These are phyloP conservation scores for Paradisaea rubra DNA, from an alignment of 2,113 vertebrate species.

Conservation along the genomic window DNA sequence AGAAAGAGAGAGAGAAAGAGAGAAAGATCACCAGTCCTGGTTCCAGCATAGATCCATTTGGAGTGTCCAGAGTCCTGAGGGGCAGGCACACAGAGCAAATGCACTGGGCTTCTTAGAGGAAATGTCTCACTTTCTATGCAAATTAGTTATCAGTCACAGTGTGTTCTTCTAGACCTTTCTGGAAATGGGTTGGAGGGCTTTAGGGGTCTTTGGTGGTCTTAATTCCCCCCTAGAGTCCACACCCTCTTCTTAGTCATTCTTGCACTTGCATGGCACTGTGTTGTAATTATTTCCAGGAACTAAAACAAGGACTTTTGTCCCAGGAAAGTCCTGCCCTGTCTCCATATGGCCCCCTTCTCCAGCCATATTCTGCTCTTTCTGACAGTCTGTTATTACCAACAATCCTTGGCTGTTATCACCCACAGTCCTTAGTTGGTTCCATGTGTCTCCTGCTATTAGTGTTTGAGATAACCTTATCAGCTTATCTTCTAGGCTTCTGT, in stretches of 20 bases:
- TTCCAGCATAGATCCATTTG: not conserved
- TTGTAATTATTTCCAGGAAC: not conserved
- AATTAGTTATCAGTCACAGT: not conserved
- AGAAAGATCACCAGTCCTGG: too few species aligned
- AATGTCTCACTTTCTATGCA: not conserved
- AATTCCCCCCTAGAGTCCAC: not conserved
- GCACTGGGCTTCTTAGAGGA: not conserved
- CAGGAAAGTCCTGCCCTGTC: not conserved
- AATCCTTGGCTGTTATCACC: not conserved
- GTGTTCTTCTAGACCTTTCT: not conserved
- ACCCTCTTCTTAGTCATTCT: not conserved
- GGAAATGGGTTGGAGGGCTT: not conserved
- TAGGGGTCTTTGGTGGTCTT: not conserved
- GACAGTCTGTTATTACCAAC: not conserved
- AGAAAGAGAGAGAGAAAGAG: not conserved
- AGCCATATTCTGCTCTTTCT: not conserved
- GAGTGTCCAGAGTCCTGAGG: too few species aligned
- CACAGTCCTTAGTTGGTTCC: not conserved
- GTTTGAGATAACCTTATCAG: not conserved
- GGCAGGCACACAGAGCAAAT: accelerated
- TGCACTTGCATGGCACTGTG: accelerated
- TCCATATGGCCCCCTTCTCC: not conserved
- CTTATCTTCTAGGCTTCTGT: not conserved
- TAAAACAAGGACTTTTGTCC: not conserved
- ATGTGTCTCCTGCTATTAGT: not conserved